Evolutionary conservation across 2,797 vertebrate genomes (phyloP), one percentile per base, ranked within the genome.

Genomic region (Gymnopithys bicolor): DNA sequence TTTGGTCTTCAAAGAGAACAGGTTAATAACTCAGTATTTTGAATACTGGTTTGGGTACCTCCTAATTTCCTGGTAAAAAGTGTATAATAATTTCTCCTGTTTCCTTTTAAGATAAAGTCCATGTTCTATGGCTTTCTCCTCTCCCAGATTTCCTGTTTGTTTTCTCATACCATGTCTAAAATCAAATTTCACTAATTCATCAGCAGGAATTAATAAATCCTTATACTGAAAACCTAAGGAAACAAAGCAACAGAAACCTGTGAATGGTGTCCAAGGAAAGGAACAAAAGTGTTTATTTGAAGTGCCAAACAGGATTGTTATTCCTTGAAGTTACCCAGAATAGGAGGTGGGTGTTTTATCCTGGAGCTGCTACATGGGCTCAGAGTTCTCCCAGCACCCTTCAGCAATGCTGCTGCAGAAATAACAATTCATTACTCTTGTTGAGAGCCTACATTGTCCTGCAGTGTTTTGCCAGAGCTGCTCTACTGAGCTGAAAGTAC

Each of bases 81-180:
- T 22, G 1, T 46, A 22, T 43, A 16, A 33, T 58, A n/a, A 49
- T 77, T 92, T 84, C 35, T 86, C 28, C 16, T 41, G 19, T 75
- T 94, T 75, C 63, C 56, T 77, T 82, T 94, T 49, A 64, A 86
- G 77, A 76, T 84, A 70, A 95, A 63, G 46, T 75, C 19, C 21
- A 8, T 84, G 30, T 64, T 90, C 41, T 58, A 32, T 39, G 27
- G 60, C 35, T 53, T 77, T 60, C 83, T 69, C 60, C 37, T 70
- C 41, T 93, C 71, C n/a, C 23, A 28, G 39, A 49, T 86, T 89
- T 96, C 60, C 22, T 70, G 41, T 95, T 94, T 96, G 24, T 59
- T 90, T 88, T 83, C 77, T 95, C 30, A 76, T 49, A 71, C 21
- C 3, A 7, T 60, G 39, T 79, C 39, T 67, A 48, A 90, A 91